Percentiles rank a stretch among this genome's conserved stretches.
These are phyloP conservation scores for Caenorhabditis japonica DNA, from an alignment of 2,888 invertebrate genomes.

Conservation along the genomic window DNA sequence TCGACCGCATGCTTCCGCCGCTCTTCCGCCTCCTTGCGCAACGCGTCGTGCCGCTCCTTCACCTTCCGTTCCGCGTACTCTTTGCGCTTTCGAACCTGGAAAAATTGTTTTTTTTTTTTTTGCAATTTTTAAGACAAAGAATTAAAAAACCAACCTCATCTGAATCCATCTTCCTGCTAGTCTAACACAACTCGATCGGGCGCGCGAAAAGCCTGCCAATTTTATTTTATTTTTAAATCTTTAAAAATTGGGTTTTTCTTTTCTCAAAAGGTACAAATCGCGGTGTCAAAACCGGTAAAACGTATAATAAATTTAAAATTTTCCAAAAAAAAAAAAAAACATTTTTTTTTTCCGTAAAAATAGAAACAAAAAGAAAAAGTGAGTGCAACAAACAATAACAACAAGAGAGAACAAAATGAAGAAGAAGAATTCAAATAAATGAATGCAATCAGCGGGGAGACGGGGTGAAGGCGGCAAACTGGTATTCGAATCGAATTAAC, in stretches of 20 bases:
- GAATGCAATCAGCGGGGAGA: constrained; percentile 2
- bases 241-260: background rate
- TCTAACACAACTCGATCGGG: constrained; percentile 40
- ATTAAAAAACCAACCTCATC: constrained; percentile 26
- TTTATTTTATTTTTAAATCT: background rate
- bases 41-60: constrained; percentile 53
- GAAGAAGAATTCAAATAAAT: constrained; percentile 14
- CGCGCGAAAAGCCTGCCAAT: constrained; percentile 16
- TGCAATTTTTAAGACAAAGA: background rate
- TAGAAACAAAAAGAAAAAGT: constrained; percentile 8
- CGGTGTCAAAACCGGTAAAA: constrained; percentile 11
- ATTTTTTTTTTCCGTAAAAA: constrained; percentile 33
- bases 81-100: constrained; percentile 61
- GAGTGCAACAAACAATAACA: constrained; percentile 10
- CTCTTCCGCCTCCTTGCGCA: constrained; percentile 54
- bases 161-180: constrained; percentile 41
- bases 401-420: constrained; percentile 21
- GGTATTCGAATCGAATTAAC: constrained; percentile 42
- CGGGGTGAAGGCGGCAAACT: constrained; percentile 17
- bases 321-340: constrained; percentile 10
- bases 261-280: constrained; percentile 1
- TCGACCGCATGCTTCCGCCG: constrained; percentile 31
- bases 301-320: background rate
- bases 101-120: too few species aligned
- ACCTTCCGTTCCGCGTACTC: constrained; percentile 62